These are phyloP conservation scores for Synanthedon formicaeformis DNA, from an alignment of 2,888 invertebrate species.

Conservation along the genomic window DNA sequence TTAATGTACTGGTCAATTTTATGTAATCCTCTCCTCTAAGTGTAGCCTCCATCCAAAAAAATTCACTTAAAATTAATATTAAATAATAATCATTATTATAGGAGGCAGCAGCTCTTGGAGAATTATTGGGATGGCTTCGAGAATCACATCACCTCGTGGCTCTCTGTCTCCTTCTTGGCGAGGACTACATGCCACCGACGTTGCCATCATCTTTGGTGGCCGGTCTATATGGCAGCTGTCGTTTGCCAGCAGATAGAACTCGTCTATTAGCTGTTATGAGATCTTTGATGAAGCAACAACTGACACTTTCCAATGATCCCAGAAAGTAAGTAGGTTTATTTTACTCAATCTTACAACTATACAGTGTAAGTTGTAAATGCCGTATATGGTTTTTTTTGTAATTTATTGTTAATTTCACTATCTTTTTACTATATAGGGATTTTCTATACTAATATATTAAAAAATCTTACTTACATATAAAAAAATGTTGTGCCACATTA, in stretches of 20 bases:
- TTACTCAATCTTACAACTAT: background rate
- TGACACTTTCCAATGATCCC: constrained; percentile 50
- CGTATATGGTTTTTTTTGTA: no score
- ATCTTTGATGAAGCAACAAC: constrained; percentile 53
- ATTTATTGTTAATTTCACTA: no score
- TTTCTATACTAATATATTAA: no score
- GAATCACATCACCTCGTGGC: constrained; percentile 59
- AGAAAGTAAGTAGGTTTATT: constrained; percentile 43
- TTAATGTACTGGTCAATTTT: no score
- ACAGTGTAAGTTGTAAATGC: no score
- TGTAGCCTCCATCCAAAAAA: no score
- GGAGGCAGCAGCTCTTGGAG: constrained; percentile 56
- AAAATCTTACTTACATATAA: no score
- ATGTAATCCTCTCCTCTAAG: no score
- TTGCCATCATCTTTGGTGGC: constrained; percentile 46
- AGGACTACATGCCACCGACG: constrained; percentile 48
- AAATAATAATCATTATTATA: constrained; percentile 11
- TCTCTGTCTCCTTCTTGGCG: constrained; percentile 54
- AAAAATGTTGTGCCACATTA: no score
- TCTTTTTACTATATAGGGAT: no score
- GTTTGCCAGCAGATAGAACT: constrained; percentile 39
- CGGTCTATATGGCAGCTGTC: constrained; percentile 56
- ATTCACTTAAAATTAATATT: no score
- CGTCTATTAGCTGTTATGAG: constrained; percentile 46
- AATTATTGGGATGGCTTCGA: constrained; percentile 59